phyloP scores from a whole-genome alignment of 1,140 invertebrate species.

The Meloidogyne hapla region DNA sequence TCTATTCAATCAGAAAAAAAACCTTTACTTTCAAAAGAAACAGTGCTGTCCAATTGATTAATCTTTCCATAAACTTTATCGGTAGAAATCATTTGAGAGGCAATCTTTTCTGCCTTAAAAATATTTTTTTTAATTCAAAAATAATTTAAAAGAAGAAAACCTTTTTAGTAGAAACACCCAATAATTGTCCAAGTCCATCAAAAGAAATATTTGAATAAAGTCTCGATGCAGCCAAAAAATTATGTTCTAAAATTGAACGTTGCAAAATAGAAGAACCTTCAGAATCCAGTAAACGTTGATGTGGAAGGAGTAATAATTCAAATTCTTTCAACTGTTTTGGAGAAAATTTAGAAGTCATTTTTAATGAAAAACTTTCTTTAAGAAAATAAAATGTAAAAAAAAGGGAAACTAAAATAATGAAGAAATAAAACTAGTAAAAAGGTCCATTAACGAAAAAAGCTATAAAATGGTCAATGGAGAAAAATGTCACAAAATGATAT shows the following conservation, averaged over 20 bases:
- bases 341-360: background rate
- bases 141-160: constrained; percentile 55
- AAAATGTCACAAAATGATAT: too few relatives aligned
- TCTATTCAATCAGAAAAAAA: too few relatives aligned
- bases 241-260: constrained; percentile 94
- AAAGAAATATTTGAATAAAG: constrained; percentile 76
- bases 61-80: constrained; percentile 92
- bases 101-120: constrained; percentile 84
- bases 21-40: constrained; percentile 90
- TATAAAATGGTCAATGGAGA: too few relatives aligned
- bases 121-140: constrained; percentile 4
- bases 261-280: constrained; percentile 90
- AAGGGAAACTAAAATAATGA: too few relatives aligned
- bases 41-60: constrained; percentile 94
- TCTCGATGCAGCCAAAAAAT: constrained; percentile 92
- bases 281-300: constrained; percentile 84
- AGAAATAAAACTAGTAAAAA: too few relatives aligned
- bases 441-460: too few relatives aligned
- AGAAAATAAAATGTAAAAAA: too few relatives aligned
- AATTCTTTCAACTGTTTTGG: constrained; percentile 74
- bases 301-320: constrained; percentile 82
- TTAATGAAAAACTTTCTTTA: background rate
- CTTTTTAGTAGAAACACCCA: constrained; percentile 82
- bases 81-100: constrained; percentile 97
- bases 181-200: constrained; percentile 85